These are phyloP conservation scores for Crotalus viridis DNA, from an alignment of 2,113 vertebrate genomes.

Conservation along the genomic window DNA sequence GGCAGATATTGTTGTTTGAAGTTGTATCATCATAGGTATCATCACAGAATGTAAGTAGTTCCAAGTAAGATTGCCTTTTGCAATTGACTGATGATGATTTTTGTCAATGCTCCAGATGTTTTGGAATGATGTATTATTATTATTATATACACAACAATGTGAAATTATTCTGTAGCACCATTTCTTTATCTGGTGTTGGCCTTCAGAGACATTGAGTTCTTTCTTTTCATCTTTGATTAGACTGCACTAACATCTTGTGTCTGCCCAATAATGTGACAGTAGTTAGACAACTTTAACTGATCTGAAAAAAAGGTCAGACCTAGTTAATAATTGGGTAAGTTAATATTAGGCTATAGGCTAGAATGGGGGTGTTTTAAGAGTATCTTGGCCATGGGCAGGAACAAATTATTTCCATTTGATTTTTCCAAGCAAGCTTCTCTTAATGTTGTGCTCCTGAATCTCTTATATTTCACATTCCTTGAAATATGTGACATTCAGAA, in stretches of 20 bases:
- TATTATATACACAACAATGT: not conserved
- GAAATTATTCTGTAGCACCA: not conserved
- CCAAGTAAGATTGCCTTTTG: not conserved
- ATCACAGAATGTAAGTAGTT: not conserved
- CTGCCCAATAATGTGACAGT: not conserved
- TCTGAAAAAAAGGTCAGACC: not conserved
- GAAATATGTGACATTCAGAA: not conserved
- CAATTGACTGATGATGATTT: not conserved
- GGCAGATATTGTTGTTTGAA: not conserved
- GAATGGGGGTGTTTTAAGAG: not conserved
- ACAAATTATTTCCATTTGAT: not conserved
- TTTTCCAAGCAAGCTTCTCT: not conserved
- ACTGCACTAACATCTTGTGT: not conserved
- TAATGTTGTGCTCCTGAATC: not conserved
- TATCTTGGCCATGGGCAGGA: not conserved
- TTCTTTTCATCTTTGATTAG: not conserved
- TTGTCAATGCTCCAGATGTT: not conserved
- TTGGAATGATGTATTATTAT: not conserved
- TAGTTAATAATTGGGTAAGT: not conserved
- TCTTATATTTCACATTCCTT: not conserved
- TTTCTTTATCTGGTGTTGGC: not conserved
- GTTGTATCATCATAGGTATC: not conserved
- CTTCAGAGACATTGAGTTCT: not conserved
- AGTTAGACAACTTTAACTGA: not conserved
- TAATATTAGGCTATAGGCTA: not conserved